Percentiles rank a stretch among this genome's conserved stretches.
Conservation (phyloP, 2,113 vertebrate genomes). For the Aegithalos caudatus region DNA sequence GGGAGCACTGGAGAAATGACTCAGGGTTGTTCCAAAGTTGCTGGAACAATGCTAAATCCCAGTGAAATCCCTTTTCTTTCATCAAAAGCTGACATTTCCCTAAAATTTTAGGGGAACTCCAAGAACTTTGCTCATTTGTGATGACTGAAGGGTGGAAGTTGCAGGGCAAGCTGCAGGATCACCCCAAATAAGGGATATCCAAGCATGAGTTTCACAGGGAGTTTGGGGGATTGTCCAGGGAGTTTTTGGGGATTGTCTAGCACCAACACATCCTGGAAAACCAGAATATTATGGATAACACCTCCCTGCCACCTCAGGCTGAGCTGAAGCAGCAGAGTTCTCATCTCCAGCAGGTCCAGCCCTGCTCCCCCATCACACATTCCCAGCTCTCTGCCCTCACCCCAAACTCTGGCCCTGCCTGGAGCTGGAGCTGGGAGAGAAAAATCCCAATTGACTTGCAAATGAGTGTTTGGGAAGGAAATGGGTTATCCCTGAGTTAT, state of each 20-base stretch:
- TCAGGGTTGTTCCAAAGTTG: not conserved
- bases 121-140: not conserved
- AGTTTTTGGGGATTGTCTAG: not conserved
- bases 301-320: not conserved
- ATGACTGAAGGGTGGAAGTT: not conserved
- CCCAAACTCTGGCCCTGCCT: not conserved
- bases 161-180: not conserved
- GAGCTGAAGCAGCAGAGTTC: not conserved
- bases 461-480: not conserved
- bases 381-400: not conserved
- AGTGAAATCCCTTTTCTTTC: not conserved
- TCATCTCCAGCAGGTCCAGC: not conserved
- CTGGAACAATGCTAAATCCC: not conserved
- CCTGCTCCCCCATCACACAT: not conserved
- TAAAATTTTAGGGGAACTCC: not conserved
- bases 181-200: not conserved
- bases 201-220: not conserved
- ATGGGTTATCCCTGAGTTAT: rapidly evolving
- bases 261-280: not conserved
- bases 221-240: not conserved
- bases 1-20: not conserved
- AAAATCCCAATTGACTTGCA: not conserved
- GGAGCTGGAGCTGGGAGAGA: not conserved
- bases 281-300: not conserved
- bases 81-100: not conserved